phyloP scores from a whole-genome alignment of 2,888 invertebrate genomes.

The Cenopis cana region DNA sequence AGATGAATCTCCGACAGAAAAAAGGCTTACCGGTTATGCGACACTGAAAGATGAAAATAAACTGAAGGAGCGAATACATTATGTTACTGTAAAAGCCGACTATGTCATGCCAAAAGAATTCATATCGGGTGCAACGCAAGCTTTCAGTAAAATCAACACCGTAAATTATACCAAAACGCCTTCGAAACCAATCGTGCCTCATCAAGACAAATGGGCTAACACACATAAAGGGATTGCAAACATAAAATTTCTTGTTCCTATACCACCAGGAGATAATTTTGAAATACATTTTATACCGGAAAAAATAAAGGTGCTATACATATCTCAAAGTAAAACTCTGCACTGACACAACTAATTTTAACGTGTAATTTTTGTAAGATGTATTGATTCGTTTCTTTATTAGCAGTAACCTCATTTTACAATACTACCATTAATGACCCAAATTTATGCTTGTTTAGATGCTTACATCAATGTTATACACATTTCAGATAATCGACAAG shows the following conservation, averaged over 20 bases:
- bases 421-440: background rate
- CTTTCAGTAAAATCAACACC: background rate
- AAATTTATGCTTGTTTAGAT: background rate
- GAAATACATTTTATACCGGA: background rate
- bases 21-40: too few relatives aligned
- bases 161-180: background rate
- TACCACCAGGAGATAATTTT: background rate
- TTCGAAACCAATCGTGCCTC: background rate
- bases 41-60: background rate
- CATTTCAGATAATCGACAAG: background rate
- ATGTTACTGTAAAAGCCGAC: too few relatives aligned
- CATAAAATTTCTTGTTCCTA: background rate
- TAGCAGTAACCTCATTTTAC: background rate
- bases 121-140: too few relatives aligned
- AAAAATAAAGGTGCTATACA: conserved; percentile 1
- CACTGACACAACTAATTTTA: conserved; percentile 13
- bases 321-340: background rate
- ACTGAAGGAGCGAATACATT: background rate
- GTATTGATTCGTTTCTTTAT: background rate
- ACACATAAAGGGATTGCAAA: background rate
- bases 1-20: too few relatives aligned
- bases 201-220: conserved; percentile 7
- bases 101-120: background rate
- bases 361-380: background rate
- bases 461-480: background rate